phyloP scores from a whole-genome alignment of 1,140 invertebrate species.

The Calliopsis andreniformis region DNA sequence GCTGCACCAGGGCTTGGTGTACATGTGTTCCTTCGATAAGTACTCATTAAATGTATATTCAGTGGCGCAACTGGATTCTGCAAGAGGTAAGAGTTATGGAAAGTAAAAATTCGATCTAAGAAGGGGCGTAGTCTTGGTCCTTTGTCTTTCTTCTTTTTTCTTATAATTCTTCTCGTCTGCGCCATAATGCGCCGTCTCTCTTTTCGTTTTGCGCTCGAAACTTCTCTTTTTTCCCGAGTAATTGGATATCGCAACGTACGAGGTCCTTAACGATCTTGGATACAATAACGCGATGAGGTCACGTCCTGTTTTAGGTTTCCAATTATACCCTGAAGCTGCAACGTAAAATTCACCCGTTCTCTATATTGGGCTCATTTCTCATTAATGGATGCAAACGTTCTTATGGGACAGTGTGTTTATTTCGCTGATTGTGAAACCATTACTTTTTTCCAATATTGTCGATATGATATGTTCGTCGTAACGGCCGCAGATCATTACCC shows the following conservation, averaged over 20 bases:
- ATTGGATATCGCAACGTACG: conserved; percentile 46
- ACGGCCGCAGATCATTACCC: conserved; percentile 16
- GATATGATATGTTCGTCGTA: neutral
- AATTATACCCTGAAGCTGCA: conserved; percentile 27
- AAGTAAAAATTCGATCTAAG: conserved; percentile 10
- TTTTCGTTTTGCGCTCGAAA: neutral
- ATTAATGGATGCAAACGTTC: no score
- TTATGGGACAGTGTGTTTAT: no score
- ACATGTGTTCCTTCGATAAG: conserved; percentile 51
- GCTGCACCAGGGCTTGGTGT: neutral
- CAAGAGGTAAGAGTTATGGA: neutral
- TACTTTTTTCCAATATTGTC: no score
- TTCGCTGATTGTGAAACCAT: no score
- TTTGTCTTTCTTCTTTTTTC: neutral
- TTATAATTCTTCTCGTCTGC: neutral
- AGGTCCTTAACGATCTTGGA: conserved; percentile 49
- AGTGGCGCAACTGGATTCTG: conserved; percentile 39
- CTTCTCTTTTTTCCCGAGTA: conserved; percentile 35
- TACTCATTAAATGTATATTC: conserved; percentile 33
- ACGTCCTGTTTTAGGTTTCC: conserved; percentile 50
- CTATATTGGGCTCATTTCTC: neutral
- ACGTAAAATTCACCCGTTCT: neutral
- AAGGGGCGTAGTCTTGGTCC: neutral
- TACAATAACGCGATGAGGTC: conserved; percentile 48
- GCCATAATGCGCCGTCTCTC: neutral